Evolutionary conservation across 2,113 vertebrate genomes (phyloP).

Genomic region (Ginglymostoma cirratum): DNA sequence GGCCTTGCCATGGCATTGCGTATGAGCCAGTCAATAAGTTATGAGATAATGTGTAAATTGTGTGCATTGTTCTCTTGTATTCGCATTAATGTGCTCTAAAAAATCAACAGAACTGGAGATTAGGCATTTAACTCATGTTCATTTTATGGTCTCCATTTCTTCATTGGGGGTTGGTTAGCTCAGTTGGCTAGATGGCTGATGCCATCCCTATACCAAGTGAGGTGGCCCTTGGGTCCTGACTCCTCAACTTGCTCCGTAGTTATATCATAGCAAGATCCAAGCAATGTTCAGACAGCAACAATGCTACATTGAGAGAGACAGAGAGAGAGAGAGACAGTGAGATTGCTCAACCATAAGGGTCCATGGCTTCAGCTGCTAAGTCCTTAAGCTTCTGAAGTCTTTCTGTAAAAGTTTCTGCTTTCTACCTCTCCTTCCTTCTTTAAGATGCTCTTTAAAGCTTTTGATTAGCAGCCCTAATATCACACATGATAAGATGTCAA

Average conservation of each 20-base stretch:
- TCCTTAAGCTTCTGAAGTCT: background rate
- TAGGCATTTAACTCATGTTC: background rate
- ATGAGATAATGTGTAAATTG: background rate
- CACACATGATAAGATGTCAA: background rate
- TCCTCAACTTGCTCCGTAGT: background rate
- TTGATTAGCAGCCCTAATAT: background rate
- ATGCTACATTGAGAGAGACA: background rate
- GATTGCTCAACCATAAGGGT: background rate
- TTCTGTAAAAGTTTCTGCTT: background rate
- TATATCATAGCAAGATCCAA: background rate
- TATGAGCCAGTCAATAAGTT: background rate
- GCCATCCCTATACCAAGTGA: background rate
- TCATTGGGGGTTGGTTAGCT: background rate
- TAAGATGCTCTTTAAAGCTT: background rate
- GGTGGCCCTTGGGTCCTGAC: background rate
- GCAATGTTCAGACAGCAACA: no score
- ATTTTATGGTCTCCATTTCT: background rate
- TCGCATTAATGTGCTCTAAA: background rate
- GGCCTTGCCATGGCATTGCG: conserved; percentile 73
- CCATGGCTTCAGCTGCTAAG: background rate
- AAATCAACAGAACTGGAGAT: background rate
- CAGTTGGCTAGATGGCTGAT: background rate
- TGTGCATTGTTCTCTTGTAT: background rate
- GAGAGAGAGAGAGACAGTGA: background rate
- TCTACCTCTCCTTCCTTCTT: background rate